Evolutionary conservation across 1,140 invertebrate genomes (phyloP), one percentile per base, ranked within the genome.

Genomic region (Drosophila micromelanica): DNA sequence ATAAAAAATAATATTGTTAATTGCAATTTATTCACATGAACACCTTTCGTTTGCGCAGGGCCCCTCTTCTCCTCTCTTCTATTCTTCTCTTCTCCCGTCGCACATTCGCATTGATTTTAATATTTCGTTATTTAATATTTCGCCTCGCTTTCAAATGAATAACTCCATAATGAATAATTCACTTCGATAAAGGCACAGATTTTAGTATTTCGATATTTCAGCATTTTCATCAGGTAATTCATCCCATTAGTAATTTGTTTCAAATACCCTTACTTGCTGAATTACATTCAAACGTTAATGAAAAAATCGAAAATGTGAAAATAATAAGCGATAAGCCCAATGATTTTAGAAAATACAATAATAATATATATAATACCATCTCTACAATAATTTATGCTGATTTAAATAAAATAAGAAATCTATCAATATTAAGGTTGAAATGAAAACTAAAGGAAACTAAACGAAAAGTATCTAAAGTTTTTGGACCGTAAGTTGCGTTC

Each of bases 21-120:
- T 90, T 90, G 86, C 86, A 90, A 90, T 90, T 90, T 84, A 89
- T 90, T 90, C 86, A 90, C 86, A 87, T 90, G 86, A 90, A 90
- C 86, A 90, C 86, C 86, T 90, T 69, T 17, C 55, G 20, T 20
- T 45, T 32, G 23, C n/a, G n/a, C n/a, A n/a, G 38, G 27, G 11
- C 9, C n/a, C 11, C n/a, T n/a, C 3, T 9, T 38, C 17, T 37
- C 12, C 51, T 2, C 11, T n/a, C n/a, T n/a, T n/a, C n/a, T n/a
- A n/a, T n/a, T n/a, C 3, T 9, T 38, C 17, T 37, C 12, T 35
- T 2, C 11, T n/a, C 38, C n/a, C 11, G 30, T 1, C 13, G 23
- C 17, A 15, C 38, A 7, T 38, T 65, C 56, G 56, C 78, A 89
- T 90, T 84, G 85, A 89, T 89, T 89, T 89, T 80, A 89, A 89